Evolutionary conservation across 1,140 invertebrate genomes (phyloP).

Genomic region (Drosophila yakuba): DNA sequence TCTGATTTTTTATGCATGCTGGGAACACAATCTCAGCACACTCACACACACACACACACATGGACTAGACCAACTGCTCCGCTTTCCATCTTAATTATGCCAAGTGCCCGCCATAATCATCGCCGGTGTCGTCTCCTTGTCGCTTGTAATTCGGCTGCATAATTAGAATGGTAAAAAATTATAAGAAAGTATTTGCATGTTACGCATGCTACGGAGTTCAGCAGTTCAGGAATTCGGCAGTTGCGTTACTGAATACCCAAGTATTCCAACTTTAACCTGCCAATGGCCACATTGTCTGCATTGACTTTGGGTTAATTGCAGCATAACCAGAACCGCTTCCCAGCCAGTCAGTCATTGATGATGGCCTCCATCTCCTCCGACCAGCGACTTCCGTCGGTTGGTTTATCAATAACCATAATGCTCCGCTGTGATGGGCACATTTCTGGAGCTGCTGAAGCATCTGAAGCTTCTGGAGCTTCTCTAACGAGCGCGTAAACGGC

Average conservation of each 20-base stretch:
- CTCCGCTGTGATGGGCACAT: constrained; percentile 46
- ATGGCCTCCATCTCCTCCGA: constrained; percentile 22
- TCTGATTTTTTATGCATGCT: constrained; percentile 81
- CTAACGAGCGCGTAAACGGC: constrained; percentile 79
- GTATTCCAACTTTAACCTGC: constrained; percentile 1
- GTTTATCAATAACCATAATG: constrained; percentile 80
- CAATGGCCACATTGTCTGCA: constrained; percentile 27
- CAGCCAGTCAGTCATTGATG: constrained; percentile 7
- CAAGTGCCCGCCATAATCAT: constrained; percentile 62
- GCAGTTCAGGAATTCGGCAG: background rate
- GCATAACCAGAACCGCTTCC: background rate
- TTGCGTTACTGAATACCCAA: background rate
- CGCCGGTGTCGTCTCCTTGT: constrained; percentile 36
- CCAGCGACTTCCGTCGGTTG: constrained; percentile 3
- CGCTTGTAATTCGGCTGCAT: constrained; percentile 76
- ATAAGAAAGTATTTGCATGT: constrained; percentile 52
- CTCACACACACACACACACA: constrained; percentile 53
- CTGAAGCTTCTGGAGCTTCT: constrained; percentile 39
- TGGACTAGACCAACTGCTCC: background rate
- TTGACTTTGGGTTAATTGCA: constrained; percentile 38
- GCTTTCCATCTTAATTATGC: constrained; percentile 73
- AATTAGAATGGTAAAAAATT: constrained; percentile 80
- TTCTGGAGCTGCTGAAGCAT: constrained; percentile 14
- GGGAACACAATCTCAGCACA: constrained; percentile 75
- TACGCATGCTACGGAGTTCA: background rate